Evolutionary conservation across 2,888 invertebrate genomes (phyloP).

Genomic region (Netelia inedita): DNA sequence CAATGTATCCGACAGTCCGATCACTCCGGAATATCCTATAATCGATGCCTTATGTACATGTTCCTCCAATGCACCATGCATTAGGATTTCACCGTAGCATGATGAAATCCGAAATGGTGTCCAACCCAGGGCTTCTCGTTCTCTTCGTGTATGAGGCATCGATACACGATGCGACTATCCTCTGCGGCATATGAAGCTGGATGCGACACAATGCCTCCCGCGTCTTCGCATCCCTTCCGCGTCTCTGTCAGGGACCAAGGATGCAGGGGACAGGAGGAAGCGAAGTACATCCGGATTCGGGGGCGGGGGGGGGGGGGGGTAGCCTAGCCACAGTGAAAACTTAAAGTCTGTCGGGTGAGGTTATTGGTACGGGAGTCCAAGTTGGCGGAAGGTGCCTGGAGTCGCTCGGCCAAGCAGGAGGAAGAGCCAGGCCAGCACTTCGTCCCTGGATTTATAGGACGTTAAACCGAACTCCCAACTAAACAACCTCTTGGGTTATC

Average conservation of each 20-base stretch:
- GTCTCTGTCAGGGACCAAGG: conserved; percentile 14
- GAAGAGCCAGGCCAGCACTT: conserved; percentile 74
- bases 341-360: conserved; percentile 57
- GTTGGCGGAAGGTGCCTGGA: conserved; percentile 14
- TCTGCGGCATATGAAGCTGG: conserved; percentile 3
- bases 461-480: conserved; percentile 78
- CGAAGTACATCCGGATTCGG: neutral
- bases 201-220: conserved; percentile 1
- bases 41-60: too few species aligned
- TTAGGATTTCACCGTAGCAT: neutral
- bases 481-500: conserved; percentile 72
- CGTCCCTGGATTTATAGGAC: conserved; percentile 78
- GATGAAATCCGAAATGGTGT: conserved; percentile 37
- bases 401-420: conserved; percentile 30
- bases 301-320: neutral
- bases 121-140: neutral
- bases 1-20: too few species aligned
- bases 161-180: neutral
- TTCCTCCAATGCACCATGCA: too few species aligned
- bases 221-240: conserved; percentile 15
- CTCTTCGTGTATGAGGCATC: conserved; percentile 10
- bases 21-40: too few species aligned
- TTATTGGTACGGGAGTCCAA: conserved; percentile 31
- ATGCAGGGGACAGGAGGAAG: neutral
- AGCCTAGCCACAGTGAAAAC: conserved; percentile 45